Conservation (phyloP, 2,888 invertebrate genomes). For the Cephus rjabovi region DNA sequence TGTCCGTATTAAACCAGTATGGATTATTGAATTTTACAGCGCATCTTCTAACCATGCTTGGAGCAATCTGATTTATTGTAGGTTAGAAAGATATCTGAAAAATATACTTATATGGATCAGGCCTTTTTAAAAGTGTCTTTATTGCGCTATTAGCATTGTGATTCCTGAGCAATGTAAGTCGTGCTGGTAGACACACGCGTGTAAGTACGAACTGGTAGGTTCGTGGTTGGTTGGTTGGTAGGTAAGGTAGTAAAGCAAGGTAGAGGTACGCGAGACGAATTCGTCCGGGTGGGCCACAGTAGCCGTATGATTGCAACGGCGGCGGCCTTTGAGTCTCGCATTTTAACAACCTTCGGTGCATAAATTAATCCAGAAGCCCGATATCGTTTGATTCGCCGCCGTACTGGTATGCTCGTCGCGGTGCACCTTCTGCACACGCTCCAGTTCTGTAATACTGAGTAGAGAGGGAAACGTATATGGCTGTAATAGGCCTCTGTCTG, state of each 20-base stretch:
- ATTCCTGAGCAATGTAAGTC: not conserved
- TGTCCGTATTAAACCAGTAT: not conserved
- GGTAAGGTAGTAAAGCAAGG: not conserved
- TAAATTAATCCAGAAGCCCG: conserved; percentile 66
- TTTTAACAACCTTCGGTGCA: conserved; percentile 65
- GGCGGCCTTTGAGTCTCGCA: conserved; percentile 64
- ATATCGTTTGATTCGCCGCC: conserved; percentile 66
- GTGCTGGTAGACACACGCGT: not conserved
- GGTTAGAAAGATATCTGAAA: not conserved
- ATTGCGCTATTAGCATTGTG: not conserved
- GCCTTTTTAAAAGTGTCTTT: not conserved
- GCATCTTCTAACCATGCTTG: not conserved
- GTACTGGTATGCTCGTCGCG: conserved; percentile 26
- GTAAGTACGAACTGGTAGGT: not conserved
- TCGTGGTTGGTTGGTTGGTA: too few species aligned
- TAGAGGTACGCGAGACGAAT: conserved; percentile 45
- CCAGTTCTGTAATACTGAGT: conserved; percentile 9
- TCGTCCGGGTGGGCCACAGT: conserved; percentile 52
- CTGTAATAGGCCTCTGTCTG: conserved; percentile 6
- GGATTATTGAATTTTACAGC: not conserved
- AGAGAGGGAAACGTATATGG: not conserved
- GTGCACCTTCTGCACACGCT: conserved; percentile 30
- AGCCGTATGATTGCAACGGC: conserved; percentile 58
- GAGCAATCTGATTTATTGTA: not conserved
- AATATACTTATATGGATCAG: not conserved